Base-by-base conservation (phyloP, 2,113 vertebrate species). In the Excalfactoria chinensis region DNA sequence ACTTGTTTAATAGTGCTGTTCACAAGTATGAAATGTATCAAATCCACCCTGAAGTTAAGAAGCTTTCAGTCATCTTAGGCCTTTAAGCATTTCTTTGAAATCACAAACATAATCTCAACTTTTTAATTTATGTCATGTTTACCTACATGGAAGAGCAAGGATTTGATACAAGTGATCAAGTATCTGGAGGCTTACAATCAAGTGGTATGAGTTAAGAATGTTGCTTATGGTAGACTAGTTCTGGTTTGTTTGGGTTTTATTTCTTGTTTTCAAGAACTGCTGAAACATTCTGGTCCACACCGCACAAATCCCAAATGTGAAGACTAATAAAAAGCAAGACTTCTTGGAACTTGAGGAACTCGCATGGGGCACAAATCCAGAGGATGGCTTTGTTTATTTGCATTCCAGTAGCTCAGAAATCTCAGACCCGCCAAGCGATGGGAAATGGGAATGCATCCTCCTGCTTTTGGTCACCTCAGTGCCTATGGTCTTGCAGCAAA, bases 331-430 rank as follows among this genome's bases (percentile, higher is more conserved):
- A 86, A 55, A 93, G 81, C 93, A 96, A 78, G 72, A 71, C 73
- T 96, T 95, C 91, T 96, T 96, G 96, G 96, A 96, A 95, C 91
- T 93, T 93, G 28, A 89, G 60, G 95, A 93, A 95, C 93, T 89
- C 4, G 2, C 81, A 34, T 60, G 82, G 75, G 93, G 91, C 90
- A 81, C 43, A 91, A 78, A 88, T 94, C 93, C 94, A 93, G 90
- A 90, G 71, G 85, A 86, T 76, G 69, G 76, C 62, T 90, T 96
- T 95, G 89, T 96, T 96, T 95, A 83, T 95, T 95, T 95, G 89
- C 91, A 78, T 96, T 95, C 93, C 89, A 51, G 66, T 82, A 88
- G 87, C 69, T 95, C 2, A 16, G 87, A 95, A 94, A 64, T 91
- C 72, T 85, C 82, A 69, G 48, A 32, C 75, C 68, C 85, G 89